Conservation (phyloP, 2,113 vertebrate species). For the Callipepla californica region DNA sequence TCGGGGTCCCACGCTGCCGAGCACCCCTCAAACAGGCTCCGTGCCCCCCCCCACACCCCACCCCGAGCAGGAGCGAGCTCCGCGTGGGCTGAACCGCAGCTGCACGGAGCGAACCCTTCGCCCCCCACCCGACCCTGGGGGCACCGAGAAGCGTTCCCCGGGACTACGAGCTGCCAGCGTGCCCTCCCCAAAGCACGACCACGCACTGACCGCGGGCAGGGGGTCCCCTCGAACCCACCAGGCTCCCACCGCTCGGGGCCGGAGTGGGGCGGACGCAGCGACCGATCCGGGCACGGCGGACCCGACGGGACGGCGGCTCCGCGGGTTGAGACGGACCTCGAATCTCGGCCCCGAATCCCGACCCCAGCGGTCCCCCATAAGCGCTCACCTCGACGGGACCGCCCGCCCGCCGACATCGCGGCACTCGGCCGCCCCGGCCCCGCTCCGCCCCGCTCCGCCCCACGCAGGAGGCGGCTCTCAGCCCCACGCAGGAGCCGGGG, state of each 20-base stretch:
- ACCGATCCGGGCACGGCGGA: background rate
- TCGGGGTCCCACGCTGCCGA: background rate
- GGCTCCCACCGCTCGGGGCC: no score
- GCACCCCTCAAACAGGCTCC: no score
- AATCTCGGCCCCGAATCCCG: no score
- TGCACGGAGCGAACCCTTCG: no score
- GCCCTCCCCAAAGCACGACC: background rate
- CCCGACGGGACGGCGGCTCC: background rate
- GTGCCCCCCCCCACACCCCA: no score
- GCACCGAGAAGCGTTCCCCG: background rate
- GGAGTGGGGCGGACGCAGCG: no score
- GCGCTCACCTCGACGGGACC: background rate
- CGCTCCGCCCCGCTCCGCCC: background rate
- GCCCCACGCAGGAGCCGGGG: background rate
- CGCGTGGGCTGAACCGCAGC: background rate
- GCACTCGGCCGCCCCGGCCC: background rate
- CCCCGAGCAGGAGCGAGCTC: no score
- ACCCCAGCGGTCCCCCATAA: background rate
- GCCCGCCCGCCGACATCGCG: background rate
- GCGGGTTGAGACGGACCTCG: no score
- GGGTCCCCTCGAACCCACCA: background rate
- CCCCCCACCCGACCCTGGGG: background rate
- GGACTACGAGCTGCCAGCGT: background rate
- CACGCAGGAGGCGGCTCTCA: background rate
- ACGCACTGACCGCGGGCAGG: no score